These are phyloP conservation scores for Neopipo cinnamomea DNA, from an alignment of 2,113 vertebrate genomes.

Conservation along the genomic window DNA sequence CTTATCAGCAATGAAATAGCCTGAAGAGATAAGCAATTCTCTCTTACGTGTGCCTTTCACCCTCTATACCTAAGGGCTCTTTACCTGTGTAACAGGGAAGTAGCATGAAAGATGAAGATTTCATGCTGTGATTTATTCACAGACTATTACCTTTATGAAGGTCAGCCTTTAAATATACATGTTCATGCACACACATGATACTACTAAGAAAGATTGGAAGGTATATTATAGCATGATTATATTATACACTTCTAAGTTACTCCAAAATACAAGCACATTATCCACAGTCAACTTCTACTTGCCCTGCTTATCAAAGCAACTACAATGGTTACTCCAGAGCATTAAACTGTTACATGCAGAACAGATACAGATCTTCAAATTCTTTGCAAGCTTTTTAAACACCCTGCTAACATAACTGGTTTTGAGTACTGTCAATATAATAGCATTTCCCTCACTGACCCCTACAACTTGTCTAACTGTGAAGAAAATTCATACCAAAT, in stretches of 20 bases:
- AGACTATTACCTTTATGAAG: background rate
- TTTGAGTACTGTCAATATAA: background rate
- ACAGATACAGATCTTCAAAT: background rate
- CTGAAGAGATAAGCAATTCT: background rate
- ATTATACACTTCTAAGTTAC: background rate
- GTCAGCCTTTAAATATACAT: background rate
- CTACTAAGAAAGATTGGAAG: background rate
- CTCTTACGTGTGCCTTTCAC: background rate
- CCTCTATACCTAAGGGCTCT: background rate
- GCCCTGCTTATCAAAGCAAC: background rate
- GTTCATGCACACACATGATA: fast-evolving
- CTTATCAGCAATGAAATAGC: background rate
- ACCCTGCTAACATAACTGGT: background rate
- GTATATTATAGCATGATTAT: background rate
- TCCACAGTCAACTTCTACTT: background rate
- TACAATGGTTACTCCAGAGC: background rate
- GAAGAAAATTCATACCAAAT: background rate
- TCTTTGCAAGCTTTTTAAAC: background rate
- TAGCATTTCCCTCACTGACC: background rate
- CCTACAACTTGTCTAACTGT: background rate
- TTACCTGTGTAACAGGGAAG: background rate
- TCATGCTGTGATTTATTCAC: background rate
- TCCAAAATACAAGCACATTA: background rate
- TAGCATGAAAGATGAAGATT: background rate
- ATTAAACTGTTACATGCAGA: background rate